Evolutionary conservation across 2,113 vertebrate genomes (phyloP).

Genomic region (Anarhynchus alexandrinus): DNA sequence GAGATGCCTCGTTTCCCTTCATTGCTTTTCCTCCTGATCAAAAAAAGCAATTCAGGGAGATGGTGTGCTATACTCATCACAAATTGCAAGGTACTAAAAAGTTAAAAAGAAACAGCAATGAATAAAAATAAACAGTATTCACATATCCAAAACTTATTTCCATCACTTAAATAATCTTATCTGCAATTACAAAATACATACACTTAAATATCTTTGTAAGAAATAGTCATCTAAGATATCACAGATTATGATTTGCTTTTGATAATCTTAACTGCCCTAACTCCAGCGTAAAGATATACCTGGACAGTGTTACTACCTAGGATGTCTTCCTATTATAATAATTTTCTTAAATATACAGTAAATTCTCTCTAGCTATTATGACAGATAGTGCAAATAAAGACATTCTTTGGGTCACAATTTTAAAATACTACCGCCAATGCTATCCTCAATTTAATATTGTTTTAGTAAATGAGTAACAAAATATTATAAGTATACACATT

Average conservation of each 20-base stretch:
- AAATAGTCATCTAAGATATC: constrained; percentile 43
- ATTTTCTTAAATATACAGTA: constrained; percentile 70
- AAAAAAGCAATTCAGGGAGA: constrained; percentile 47
- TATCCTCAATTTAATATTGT: constrained; percentile 40
- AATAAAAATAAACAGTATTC: constrained; percentile 53
- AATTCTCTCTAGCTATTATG: constrained; percentile 65
- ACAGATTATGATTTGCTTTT: constrained; percentile 42
- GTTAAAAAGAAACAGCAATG: constrained; percentile 46
- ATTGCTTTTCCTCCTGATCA: background rate
- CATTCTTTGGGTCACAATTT: constrained; percentile 81
- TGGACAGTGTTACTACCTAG: constrained; percentile 68
- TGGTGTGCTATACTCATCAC: constrained; percentile 16
- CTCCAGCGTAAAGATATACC: constrained; percentile 16
- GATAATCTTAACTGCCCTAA: constrained; percentile 55
- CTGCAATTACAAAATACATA: constrained; percentile 72
- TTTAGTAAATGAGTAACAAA: constrained; percentile 69
- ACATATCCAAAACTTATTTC: constrained; percentile 48
- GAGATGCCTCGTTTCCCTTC: constrained; percentile 16
- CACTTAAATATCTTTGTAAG: constrained; percentile 64
- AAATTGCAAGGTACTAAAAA: constrained; percentile 27
- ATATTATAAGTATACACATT: constrained; percentile 59
- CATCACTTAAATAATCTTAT: constrained; percentile 62
- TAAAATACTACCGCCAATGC: constrained; percentile 27
- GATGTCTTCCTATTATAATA: constrained; percentile 54
- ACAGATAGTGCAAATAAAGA: constrained; percentile 83